Percentiles rank a stretch among this genome's conserved stretches.
Conservation (phyloP, 2,797 vertebrate species). For the Fistularia tabacaria region DNA sequence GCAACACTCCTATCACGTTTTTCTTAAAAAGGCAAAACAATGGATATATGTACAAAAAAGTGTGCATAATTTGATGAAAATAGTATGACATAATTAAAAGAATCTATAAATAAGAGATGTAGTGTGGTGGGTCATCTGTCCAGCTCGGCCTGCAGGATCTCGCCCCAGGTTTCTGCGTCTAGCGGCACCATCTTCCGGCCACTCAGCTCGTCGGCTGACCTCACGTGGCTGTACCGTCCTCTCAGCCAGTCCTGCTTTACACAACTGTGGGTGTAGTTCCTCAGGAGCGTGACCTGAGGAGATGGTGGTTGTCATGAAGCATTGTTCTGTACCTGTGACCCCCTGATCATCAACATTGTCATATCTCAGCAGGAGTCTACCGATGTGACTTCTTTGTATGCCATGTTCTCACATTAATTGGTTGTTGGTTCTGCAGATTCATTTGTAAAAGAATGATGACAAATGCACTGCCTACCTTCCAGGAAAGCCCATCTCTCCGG, state of each 20-base stretch:
- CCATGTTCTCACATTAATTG: too few species aligned
- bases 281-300: constrained; percentile 79
- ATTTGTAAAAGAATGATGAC: too few species aligned
- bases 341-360: too few species aligned
- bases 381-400: too few species aligned
- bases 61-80: too few species aligned
- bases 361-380: too few species aligned
- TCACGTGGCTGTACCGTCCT: constrained; percentile 83
- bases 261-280: constrained; percentile 83
- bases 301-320: neutral
- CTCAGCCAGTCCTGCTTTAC: constrained; percentile 84
- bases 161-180: constrained; percentile 85
- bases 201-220: constrained; percentile 73
- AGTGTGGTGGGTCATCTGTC: constrained; percentile 70
- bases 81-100: too few species aligned
- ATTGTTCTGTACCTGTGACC: neutral
- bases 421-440: neutral
- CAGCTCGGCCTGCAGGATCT: constrained; percentile 89
- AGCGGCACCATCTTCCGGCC: constrained; percentile 80
- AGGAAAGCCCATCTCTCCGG: constrained; percentile 75
- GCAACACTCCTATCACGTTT: neutral
- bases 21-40: constrained; percentile 4
- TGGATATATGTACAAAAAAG: constrained; percentile 23
- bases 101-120: too few species aligned
- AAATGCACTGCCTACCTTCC: constrained; percentile 89